Base-by-base conservation (phyloP, 2,113 vertebrate species). In the Cyprinus carpio region DNA sequence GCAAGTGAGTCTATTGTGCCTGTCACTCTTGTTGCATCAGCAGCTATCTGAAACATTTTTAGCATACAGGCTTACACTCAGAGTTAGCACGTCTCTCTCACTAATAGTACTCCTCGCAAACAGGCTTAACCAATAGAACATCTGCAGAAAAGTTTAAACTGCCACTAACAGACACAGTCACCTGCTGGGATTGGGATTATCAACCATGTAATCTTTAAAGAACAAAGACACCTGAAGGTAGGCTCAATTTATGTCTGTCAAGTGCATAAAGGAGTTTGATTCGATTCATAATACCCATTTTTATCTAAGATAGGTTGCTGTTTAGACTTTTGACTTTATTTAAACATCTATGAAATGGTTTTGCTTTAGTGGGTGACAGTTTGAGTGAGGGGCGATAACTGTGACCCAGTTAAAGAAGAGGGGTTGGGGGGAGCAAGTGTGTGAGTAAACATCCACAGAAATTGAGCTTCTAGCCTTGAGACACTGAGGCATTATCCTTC, bases 11-110 rank as follows among this genome's bases (percentile, higher is more conserved):
- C 94, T 95, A 95, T 93, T 92, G 92, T 91, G 92, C 92, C 91
- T 91, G 92, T 93, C 95, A 92, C 92, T 93, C 92, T 93, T 91
- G 89, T 93, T 92, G 92, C 93, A 94, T 93, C 93, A 89, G 90
- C 92, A 95, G 96, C 93, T 96, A 93, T 95, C 92, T 92, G 93
- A 94, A 94, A 91, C 94, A 94, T 95, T 92, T 95, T 92, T 93
- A 94, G 92, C 93, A 13, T 88, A 85, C 90, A 91, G 90, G 81
- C 79, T 91, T 84, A 87, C 90, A 90, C 90, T 87, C 90, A 93
- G 93, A 94, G 93, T 95, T 95, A 93, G 92, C 89, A 79, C 90
- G 89, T 90, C 90, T 92, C 92, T 93, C 93, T 88, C 92, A 92
- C 85, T 90, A 92, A 91, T 88, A 93, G 88, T 93, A 89, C 88